Base-by-base conservation (phyloP, 2,797 vertebrate genomes). In the Myotis myotis region DNA sequence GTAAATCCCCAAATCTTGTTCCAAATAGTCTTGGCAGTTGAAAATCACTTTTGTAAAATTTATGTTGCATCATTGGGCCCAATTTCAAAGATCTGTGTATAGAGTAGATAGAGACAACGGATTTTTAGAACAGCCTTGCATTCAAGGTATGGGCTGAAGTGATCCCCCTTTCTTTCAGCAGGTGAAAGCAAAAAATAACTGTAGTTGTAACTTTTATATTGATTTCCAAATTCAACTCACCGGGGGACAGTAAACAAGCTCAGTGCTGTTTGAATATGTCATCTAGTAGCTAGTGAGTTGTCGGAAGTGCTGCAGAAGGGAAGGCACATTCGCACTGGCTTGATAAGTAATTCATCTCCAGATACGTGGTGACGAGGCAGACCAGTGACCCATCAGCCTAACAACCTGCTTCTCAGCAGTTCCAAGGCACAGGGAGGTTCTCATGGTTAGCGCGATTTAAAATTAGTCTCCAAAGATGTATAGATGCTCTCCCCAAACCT, bases 121-220 rank as follows among this genome's bases (percentile, higher is more conserved):
- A 68, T 93, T 95, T 96, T 95, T 55, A 55, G 68, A 91, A 87
- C 5, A 87, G 33, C 38, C 13, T 94, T 94, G 20, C 55, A 87
- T 81, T 92, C 51, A 53, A 90, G 60, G 89, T 70, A 53, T 91
- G 57, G n/a, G 47, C 51, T 72, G 51, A 95, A 93, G 68, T 91
- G 36, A 92, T 96, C 94, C 76, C 44, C n/a, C 57, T 93, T 79
- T 87, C 41, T 82, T 96, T 87, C 79, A 87, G 82, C 83, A 94
- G 86, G 81, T 93, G 36, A 88, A 97, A 41, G 30, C 85, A 53
- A 68, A 93, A 93, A 91, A 76, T 95, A 97, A 94, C 89, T 88
- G 23, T 79, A 41, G 62, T 81, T 66, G 92, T 95, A 96, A 96
- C 28, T 95, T 93, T 78, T 53, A 23, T 17, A 78, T 53, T 83